phyloP scores from a whole-genome alignment of 2,797 vertebrate species.

The Thripadectes ignobilis region DNA sequence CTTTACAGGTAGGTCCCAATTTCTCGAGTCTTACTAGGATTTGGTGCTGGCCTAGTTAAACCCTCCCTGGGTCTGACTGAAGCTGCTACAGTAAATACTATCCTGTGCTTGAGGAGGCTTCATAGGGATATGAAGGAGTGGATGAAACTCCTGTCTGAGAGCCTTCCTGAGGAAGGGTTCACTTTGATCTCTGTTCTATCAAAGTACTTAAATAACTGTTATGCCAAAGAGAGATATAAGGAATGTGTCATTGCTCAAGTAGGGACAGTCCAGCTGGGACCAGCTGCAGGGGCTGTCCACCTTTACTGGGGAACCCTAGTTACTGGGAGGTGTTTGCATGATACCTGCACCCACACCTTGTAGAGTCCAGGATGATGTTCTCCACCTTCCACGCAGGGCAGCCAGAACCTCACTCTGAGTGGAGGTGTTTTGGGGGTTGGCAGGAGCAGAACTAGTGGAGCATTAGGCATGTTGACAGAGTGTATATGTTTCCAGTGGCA shows the following conservation, averaged over 20 bases:
- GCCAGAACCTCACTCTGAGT: background rate
- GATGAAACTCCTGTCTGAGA: background rate
- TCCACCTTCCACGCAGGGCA: background rate
- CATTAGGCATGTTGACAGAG: background rate
- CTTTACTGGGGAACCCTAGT: background rate
- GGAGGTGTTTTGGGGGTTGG: background rate
- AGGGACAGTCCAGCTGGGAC: background rate
- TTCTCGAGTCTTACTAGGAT: background rate
- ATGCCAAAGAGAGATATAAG: background rate
- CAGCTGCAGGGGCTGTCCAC: background rate
- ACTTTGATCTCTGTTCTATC: background rate
- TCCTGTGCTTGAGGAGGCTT: background rate
- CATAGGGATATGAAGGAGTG: background rate
- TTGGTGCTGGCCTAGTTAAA: background rate
- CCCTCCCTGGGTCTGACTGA: background rate
- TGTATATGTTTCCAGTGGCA: constrained; percentile 1
- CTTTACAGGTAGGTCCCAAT: background rate
- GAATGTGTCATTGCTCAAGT: background rate
- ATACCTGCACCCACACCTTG: background rate
- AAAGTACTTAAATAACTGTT: background rate
- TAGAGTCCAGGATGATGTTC: background rate
- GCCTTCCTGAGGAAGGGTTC: background rate
- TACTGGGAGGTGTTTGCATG: background rate
- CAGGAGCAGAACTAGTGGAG: background rate
- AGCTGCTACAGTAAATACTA: background rate